These are phyloP conservation scores for Manis pentadactyla DNA, from an alignment of 2,797 vertebrate genomes.

Conservation along the genomic window DNA sequence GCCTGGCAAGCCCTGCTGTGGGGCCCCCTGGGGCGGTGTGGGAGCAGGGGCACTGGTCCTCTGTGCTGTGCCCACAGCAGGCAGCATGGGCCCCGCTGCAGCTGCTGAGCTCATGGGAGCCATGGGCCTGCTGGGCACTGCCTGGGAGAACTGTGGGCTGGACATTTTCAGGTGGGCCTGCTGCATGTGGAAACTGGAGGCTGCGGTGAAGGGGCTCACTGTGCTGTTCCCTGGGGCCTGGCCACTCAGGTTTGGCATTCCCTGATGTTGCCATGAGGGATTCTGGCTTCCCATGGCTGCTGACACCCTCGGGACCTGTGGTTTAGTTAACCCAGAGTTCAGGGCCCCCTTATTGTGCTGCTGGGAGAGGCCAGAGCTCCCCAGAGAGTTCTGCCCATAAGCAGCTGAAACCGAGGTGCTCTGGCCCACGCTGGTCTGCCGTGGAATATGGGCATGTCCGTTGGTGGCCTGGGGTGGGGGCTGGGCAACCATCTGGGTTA, in stretches of 20 bases:
- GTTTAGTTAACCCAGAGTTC: slow-evolving; percentile 91
- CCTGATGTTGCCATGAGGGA: slow-evolving; percentile 92
- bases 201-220: slow-evolving; percentile 89
- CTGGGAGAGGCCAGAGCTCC: slow-evolving; percentile 87
- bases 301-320: slow-evolving; percentile 91
- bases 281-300: slow-evolving; percentile 89
- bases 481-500: slow-evolving; percentile 89
- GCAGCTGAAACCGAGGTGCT: slow-evolving; percentile 86
- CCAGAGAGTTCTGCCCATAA: slow-evolving; percentile 93
- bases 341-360: slow-evolving; percentile 93
- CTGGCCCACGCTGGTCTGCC: slow-evolving; percentile 88
- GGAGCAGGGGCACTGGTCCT: slow-evolving; percentile 89
- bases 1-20: slow-evolving; percentile 90
- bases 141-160: slow-evolving; percentile 88
- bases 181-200: slow-evolving; percentile 93
- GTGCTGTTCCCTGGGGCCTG: slow-evolving; percentile 87
- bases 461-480: slow-evolving; percentile 86
- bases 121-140: slow-evolving; percentile 90
- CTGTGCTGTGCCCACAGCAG: slow-evolving; percentile 89
- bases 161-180: slow-evolving; percentile 93
- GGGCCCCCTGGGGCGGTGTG: slow-evolving; percentile 87
- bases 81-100: slow-evolving; percentile 90
- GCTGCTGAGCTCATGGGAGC: slow-evolving; percentile 89
- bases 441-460: slow-evolving; percentile 89
- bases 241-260: slow-evolving; percentile 88